Evolutionary conservation across 2,888 invertebrate species (phyloP).

Genomic region (Podotricha telesiphe): DNA sequence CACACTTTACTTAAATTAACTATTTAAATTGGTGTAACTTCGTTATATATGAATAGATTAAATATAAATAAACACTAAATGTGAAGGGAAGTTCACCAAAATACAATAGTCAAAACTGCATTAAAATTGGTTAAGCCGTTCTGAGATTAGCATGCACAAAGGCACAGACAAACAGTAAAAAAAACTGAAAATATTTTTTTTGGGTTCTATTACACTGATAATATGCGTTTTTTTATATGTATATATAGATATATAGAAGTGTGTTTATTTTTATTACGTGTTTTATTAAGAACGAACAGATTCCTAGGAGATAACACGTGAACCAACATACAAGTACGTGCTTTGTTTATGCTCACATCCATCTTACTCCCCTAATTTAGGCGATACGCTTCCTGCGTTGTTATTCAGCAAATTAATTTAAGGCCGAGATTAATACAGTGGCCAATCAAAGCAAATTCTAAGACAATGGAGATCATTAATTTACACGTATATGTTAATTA

Average conservation of each 20-base stretch:
- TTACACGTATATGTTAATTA: neutral
- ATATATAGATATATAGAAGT: neutral
- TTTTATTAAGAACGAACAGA: constrained; percentile 20
- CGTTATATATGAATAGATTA: too few species aligned
- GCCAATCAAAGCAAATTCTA: constrained; percentile 31
- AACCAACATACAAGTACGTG: constrained; percentile 20
- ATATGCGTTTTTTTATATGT: too few species aligned
- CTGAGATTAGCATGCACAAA: too few species aligned
- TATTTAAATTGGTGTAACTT: too few species aligned
- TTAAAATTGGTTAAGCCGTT: too few species aligned
- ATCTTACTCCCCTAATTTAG: constrained; percentile 25
- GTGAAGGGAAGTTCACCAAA: too few species aligned
- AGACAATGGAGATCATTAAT: constrained; percentile 25
- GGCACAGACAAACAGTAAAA: too few species aligned
- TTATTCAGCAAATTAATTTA: constrained; percentile 41
- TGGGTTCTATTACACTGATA: too few species aligned
- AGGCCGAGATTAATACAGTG: constrained; percentile 36
- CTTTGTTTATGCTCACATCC: constrained; percentile 28
- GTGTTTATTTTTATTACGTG: neutral
- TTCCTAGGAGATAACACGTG: constrained; percentile 11
- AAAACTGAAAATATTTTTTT: too few species aligned
- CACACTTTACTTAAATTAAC: too few species aligned
- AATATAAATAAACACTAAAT: too few species aligned
- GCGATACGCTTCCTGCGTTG: constrained; percentile 28
- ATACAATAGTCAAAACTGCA: too few species aligned